Base-by-base conservation (phyloP, 2,797 vertebrate genomes). In the Brotula barbata region DNA sequence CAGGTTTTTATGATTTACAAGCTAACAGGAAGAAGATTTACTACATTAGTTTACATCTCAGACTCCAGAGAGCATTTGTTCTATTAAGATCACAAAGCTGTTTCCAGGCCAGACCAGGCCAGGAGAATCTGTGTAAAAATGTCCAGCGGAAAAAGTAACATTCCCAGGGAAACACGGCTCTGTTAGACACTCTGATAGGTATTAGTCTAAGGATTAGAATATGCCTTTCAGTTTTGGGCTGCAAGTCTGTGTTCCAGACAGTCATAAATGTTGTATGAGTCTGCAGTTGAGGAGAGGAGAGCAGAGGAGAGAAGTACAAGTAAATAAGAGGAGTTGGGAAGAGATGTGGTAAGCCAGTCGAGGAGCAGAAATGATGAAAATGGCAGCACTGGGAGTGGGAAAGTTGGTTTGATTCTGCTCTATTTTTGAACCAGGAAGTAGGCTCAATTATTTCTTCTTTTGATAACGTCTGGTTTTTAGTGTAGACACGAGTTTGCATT, bases 231-330 rank as follows among this genome's bases (percentile, higher is more conserved):
- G 59, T 63, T 73, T 71, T 37, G 50, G 62, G 79, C 78, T 78
- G 68, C 64, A 54, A 75, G 72, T 58, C 19, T 40, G 50, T 69
- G 75, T 80, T 75, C 74, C 83, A 83, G 81, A 83, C 80, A 66
- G 60, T 73, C 74, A 78, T 84, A 59, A 80, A 83, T 84, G 77
- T 81, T 84, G 80, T 28, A 85, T 77, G 80, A 87, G 74, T 58
- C 59, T 64, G 68, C 20, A 47, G 48, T 71, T 53, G 21, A n/a
- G 13, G 46, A 42, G 44, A 13, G 23, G 34, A 42, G 43, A 54
- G 33, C 11, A 20, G 23, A 41, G 25, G 36, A 16, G 59, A 53
- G 45, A 48, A 20, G 46, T 7, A 13, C 11, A 34, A 41, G 45
- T 28, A 49, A 57, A 39, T 42, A 65, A 50, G 51, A 44, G 11